Evolutionary conservation across 1,140 invertebrate genomes (phyloP), one percentile per base, ranked within the genome.

Genomic region (Drosophila kanapiae): DNA sequence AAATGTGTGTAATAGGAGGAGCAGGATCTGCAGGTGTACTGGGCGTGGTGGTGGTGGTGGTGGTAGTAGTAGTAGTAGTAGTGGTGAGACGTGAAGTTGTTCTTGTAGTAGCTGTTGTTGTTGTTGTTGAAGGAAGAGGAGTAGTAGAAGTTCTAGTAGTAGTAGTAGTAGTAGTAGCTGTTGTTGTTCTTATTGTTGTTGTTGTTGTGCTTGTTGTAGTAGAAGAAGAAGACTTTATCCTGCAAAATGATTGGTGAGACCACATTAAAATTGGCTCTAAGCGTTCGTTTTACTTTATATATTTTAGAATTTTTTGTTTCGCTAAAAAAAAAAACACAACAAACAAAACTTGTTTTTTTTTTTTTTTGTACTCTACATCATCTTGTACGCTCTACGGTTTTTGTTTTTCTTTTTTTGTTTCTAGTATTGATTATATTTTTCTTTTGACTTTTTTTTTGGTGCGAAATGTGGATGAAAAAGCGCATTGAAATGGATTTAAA

Each of bases 221-320:
- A 91, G 91, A 75, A 92, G 86, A 76, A 92, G 91, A 80, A 81
- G 85, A 76, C 88, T 92, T 92, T 91, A 87, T 91, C 91, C 91
- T 92, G 91, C 82, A 92, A 91, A 92, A 92, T 92, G 91, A 92
- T 92, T 91, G 86, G 86, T 91, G 84, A 92, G 88, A 87, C 87
- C 83, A 90, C 85, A 88, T 92, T 92, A 92, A 91, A 92, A 83
- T 75, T 80, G 74, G 57, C 81, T 88, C 78, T 79, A 82, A 76
- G 65, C 65, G 40, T 60, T 75, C 65, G 68, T 63, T 59, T 81
- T 72, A 56, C 49, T 57, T 70, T 71, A 45, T 18, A 59, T 23
- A 45, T 45, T 60, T 71, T 42, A 23, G 27, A 13, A 51, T 16
- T 33, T 43, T 48, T 31, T 42, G 47, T 45, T 45, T 40, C 59